A percentile compares a stretch with the other conserved stretches of the same genome.
phyloP scores from a whole-genome alignment of 2,113 vertebrate species.

The Psittacus erithacus region DNA sequence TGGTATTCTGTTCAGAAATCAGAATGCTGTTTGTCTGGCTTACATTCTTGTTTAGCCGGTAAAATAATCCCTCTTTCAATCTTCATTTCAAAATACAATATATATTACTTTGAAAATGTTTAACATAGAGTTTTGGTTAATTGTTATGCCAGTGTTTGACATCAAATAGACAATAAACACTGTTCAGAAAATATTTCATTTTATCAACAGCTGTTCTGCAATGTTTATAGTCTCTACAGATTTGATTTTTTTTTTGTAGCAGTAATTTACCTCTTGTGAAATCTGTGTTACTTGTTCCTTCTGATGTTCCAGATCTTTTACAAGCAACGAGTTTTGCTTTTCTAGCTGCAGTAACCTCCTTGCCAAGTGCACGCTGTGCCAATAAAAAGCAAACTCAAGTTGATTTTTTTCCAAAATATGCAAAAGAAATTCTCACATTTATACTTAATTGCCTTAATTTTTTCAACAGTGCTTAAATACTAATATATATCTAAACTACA shows the following conservation, averaged over 20 bases:
- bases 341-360: constrained; percentile 94
- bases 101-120: constrained; percentile 52
- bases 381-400: constrained; percentile 61
- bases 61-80: constrained; percentile 67
- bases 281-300: constrained; percentile 82
- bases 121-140: constrained; percentile 37
- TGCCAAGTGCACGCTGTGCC: constrained; percentile 92
- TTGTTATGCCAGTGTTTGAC: constrained; percentile 30
- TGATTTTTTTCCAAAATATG: constrained; percentile 43
- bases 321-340: constrained; percentile 89
- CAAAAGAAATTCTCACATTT: constrained; percentile 25
- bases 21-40: constrained; percentile 48
- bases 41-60: constrained; percentile 63
- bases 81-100: constrained; percentile 55
- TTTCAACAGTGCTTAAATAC: constrained; percentile 24
- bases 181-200: constrained; percentile 50
- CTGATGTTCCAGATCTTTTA: constrained; percentile 89
- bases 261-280: constrained; percentile 87
- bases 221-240: constrained; percentile 5
- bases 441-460: neutral
- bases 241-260: constrained; percentile 29
- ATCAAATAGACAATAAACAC: constrained; percentile 45
- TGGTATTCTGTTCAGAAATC: constrained; percentile 54
- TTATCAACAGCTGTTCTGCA: constrained; percentile 38
- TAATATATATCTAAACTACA: neutral